Conservation (phyloP, 2,797 vertebrate genomes). For the Loris lydekkerianus region DNA sequence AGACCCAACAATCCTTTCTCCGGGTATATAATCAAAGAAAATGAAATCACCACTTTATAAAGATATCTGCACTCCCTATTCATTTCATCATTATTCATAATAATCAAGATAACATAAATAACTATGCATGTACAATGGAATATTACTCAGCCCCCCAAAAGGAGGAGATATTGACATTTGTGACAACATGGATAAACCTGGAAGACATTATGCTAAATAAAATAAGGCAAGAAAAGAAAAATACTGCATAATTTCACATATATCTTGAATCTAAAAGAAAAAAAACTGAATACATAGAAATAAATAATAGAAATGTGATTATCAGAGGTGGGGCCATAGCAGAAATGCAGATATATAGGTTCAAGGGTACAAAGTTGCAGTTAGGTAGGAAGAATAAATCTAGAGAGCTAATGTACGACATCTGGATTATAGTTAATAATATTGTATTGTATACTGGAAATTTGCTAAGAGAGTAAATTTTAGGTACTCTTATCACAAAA, state of each 20-base stretch:
- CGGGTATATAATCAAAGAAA: neutral
- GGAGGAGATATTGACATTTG: neutral
- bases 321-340: neutral
- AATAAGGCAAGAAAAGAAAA: neutral
- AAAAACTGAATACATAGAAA: neutral
- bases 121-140: neutral
- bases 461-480: neutral
- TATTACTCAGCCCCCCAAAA: neutral
- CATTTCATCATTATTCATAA: neutral
- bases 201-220: neutral
- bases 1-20: neutral
- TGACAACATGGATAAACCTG: neutral
- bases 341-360: neutral
- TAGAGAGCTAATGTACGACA: neutral
- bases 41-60: neutral
- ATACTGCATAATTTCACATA: neutral
- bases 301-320: neutral
- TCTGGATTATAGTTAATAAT: neutral
- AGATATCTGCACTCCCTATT: neutral
- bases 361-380: neutral
- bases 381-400: neutral
- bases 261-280: neutral
- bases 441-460: neutral
- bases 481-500: slow-evolving; percentile 9
- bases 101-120: slow-evolving; percentile 31